Evolutionary conservation across 2,113 vertebrate species (phyloP), one percentile per base, ranked within the genome.

Genomic region (Hystrix brachyura): DNA sequence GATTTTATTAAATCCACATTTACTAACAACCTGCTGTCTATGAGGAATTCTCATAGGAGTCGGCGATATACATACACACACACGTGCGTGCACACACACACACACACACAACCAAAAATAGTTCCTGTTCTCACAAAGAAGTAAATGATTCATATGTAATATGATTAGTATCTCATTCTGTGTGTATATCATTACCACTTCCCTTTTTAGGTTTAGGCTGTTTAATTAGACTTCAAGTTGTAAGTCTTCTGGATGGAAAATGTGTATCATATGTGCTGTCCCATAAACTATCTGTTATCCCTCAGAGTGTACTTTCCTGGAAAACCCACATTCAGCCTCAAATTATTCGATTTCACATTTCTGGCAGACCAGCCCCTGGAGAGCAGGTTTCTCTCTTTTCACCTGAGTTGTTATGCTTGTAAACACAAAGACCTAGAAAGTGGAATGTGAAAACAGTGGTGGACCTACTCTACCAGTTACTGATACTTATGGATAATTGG

Each of bases 1-100:
- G 14, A 86, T 93, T 88, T 91, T 71, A 93, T 88, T 94, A 93
- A 90, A 69, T 89, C 23, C 11, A 46, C 57, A 79, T 93, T 88
- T 94, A 48, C 60, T 94, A 67, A 67, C 19, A 78, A 67, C 7
- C 15, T 72, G 4, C 38, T 96, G 5, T 19, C 23, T 88, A 9
- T 85, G 19, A 90, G 46, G 9, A 32, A 83, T 94, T 96, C 57
- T 94, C n/a, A 80, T 78, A 76, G 55, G 34, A 92, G 7, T 46
- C 83, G 59, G 67, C 81, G n/a, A 85, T 90, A 53, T 3, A 15
- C 38, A 38, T 38, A 38, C 38, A 38, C 38, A 38, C 38, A 38
- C 38, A 2, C 38, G 38, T 2, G 38, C 38, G 38, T 2, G 38
- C 38, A 38, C 38, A 38, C 38, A 38, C 38, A 38, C 38, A 38